Conservation (phyloP, 2,888 invertebrate genomes). For the Drosophila borealis region DNA sequence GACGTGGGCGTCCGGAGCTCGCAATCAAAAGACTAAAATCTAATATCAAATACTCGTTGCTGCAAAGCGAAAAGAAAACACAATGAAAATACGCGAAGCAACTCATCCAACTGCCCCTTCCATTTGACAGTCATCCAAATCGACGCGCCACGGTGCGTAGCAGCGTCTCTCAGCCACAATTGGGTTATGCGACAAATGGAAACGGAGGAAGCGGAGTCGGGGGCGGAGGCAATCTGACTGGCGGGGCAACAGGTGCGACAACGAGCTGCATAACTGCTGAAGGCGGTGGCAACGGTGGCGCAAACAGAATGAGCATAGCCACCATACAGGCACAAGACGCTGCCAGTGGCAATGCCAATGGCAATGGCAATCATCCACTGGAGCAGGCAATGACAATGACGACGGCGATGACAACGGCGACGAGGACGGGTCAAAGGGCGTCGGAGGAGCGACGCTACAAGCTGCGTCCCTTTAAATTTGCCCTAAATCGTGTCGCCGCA, state of each 20-base stretch:
- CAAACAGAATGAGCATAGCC: constrained; percentile 23
- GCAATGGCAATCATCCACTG: constrained; percentile 54
- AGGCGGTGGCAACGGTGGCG: constrained; percentile 85
- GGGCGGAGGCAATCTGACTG: constrained; percentile 19
- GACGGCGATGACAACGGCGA: constrained; percentile 81
- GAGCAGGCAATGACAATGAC: constrained; percentile 75
- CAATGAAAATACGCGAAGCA: constrained; percentile 49
- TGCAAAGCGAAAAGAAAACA: constrained; percentile 30
- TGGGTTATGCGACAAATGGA: constrained; percentile 86
- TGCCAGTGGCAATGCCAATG: constrained; percentile 26
- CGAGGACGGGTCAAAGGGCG: constrained; percentile 86
- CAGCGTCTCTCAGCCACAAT: constrained; percentile 82
- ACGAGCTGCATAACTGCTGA: constrained; percentile 76
- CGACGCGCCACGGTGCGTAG: constrained; percentile 80
- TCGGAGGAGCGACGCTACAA: constrained; percentile 88
- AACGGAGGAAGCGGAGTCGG: constrained; percentile 70
- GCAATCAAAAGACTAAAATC: constrained; percentile 63
- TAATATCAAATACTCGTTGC: constrained; percentile 56
- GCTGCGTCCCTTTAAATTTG: constrained; percentile 87
- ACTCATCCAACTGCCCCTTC: constrained; percentile 6
- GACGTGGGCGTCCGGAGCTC: constrained; percentile 4
- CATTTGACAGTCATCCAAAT: constrained; percentile 76
- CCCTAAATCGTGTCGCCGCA: constrained; percentile 87
- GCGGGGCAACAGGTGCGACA: constrained; percentile 52
- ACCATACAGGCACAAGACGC: constrained; percentile 34